phyloP scores from a whole-genome alignment of 2,888 invertebrate species.

The Lucinisca nassula region DNA sequence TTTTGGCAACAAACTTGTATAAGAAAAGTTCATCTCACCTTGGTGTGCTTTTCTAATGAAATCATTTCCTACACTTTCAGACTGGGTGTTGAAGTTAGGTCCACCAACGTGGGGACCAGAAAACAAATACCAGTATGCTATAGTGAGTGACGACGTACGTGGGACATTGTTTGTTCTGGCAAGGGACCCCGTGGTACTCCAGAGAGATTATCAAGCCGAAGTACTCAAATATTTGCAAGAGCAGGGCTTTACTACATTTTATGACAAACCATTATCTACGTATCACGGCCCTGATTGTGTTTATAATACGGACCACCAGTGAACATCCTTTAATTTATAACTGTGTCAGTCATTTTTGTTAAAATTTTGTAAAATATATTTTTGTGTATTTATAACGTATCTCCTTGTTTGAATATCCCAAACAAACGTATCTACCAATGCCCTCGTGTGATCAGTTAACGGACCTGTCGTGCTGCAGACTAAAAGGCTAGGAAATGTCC shows the following conservation, averaged over 20 bases:
- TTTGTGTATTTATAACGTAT: too few species aligned
- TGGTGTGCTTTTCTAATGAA: too few species aligned
- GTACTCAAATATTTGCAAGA: conserved; percentile 62
- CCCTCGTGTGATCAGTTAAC: too few species aligned
- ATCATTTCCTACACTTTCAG: conserved; percentile 56
- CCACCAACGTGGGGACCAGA: conserved; percentile 69
- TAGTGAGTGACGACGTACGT: conserved; percentile 74
- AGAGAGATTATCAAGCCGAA: conserved; percentile 60
- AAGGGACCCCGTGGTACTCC: conserved; percentile 70
- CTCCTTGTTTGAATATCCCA: too few species aligned
- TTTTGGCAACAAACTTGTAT: too few species aligned
- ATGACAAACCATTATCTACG: conserved; percentile 71
- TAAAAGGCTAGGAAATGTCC: too few species aligned
- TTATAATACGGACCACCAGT: conserved; percentile 71
- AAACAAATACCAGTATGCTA: conserved; percentile 72
- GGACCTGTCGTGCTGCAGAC: too few species aligned
- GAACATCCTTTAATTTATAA: background rate
- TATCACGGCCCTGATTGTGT: conserved; percentile 74
- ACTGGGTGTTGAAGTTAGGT: conserved; percentile 78
- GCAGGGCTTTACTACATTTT: conserved; percentile 69
- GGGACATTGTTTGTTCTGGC: conserved; percentile 76
- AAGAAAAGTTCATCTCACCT: too few species aligned
- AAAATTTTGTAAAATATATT: conserved; percentile 94
- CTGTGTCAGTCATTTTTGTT: conserved; percentile 87
- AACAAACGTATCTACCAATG: too few species aligned